phyloP scores from a whole-genome alignment of 2,797 vertebrate genomes.

The Hydrocynus forskahlii region DNA sequence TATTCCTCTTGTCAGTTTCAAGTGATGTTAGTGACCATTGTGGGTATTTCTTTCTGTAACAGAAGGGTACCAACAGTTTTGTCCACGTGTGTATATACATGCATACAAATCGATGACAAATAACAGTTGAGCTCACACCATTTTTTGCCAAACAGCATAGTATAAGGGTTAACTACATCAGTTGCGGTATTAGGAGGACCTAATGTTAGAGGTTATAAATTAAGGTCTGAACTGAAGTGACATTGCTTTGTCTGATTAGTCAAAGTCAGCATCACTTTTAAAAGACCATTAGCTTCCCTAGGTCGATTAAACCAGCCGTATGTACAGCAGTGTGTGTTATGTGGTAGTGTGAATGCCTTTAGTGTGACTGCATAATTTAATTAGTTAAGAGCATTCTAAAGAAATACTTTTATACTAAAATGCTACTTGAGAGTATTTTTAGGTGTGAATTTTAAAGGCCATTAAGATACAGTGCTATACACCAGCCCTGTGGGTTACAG shows the following conservation, averaged over 20 bases:
- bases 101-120: no score
- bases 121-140: background rate
- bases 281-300: background rate
- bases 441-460: background rate
- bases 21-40: no score
- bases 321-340: background rate
- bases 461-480: background rate
- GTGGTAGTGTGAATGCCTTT: background rate
- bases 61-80: no score
- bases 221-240: background rate
- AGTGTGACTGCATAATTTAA: background rate
- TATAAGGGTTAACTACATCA: background rate
- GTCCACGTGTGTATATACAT: no score
- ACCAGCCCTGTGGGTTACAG: conserved; percentile 8
- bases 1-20: no score
- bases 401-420: background rate
- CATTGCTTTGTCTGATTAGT: background rate
- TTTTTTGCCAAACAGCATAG: no score
- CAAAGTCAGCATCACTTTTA: background rate
- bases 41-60: no score
- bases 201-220: background rate
- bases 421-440: background rate
- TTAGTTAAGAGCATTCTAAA: background rate
- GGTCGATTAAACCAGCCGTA: background rate
- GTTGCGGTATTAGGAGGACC: background rate